Conservation (phyloP, 1,140 invertebrate species). For the Onthophagus taurus region DNA sequence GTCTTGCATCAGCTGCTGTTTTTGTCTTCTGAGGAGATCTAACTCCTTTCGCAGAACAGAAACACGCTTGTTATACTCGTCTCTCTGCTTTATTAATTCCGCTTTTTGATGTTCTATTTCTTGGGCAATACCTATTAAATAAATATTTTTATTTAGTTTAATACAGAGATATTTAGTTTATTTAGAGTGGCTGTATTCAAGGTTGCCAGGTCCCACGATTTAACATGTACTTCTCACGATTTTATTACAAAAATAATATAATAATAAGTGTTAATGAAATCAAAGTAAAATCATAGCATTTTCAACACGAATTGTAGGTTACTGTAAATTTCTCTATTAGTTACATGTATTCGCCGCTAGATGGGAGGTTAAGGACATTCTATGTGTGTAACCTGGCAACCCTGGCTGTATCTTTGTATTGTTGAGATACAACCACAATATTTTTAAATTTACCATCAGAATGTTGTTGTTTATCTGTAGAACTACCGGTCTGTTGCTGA, state of each 20-base stretch:
- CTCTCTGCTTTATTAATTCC: conserved; percentile 62
- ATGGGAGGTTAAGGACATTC: too few relatives aligned
- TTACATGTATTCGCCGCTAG: too few relatives aligned
- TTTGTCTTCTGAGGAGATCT: conserved; percentile 64
- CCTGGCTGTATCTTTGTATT: too few relatives aligned
- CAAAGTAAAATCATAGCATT: background rate
- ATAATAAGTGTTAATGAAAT: background rate
- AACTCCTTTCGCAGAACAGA: conserved; percentile 60
- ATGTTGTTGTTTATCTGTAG: conserved; percentile 4
- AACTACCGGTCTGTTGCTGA: background rate
- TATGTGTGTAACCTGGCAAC: too few relatives aligned
- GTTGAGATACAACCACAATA: background rate
- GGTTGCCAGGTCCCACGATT: too few relatives aligned
- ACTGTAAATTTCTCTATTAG: background rate
- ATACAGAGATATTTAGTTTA: background rate
- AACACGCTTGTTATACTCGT: conserved; percentile 66
- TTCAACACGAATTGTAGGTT: background rate
- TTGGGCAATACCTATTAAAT: conserved; percentile 56
- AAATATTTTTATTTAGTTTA: background rate
- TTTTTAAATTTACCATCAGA: conserved; percentile 3
- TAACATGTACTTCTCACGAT: too few relatives aligned
- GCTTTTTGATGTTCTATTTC: conserved; percentile 72
- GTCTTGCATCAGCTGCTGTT: conserved; percentile 59
- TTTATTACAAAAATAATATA: background rate
- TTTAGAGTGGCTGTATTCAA: background rate